Conservation (phyloP, 2,888 invertebrate species). For the Sarcophaga variegata region DNA sequence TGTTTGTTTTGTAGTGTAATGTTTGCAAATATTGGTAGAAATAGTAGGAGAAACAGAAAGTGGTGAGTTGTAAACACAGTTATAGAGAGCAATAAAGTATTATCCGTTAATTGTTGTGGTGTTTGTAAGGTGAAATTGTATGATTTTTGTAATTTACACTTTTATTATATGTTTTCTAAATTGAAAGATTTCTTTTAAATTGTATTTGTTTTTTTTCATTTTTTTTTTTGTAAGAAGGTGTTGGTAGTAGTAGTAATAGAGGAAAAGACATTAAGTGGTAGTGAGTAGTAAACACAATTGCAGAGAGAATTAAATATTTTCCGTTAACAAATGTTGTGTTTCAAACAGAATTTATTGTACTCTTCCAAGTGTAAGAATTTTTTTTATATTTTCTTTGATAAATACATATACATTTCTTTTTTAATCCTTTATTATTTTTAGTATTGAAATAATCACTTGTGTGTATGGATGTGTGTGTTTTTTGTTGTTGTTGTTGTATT, state of each 20-base stretch:
- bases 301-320: not conserved
- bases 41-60: not conserved
- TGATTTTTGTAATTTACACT: conserved; percentile 8
- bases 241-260: not conserved
- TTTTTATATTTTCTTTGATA: conserved; percentile 38
- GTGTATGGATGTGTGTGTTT: conserved; percentile 9
- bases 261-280: not conserved
- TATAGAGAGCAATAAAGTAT: not conserved
- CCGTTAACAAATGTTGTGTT: no score
- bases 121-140: not conserved
- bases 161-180: not conserved
- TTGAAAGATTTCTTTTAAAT: not conserved
- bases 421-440: conserved; percentile 43
- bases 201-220: conserved; percentile 23
- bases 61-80: conserved; percentile 8
- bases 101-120: not conserved
- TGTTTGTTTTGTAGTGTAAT: conserved; percentile 2
- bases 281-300: conserved; percentile 38
- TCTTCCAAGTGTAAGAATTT: not conserved
- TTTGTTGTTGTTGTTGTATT: conserved; percentile 53
- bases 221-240: conserved; percentile 25
- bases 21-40: not conserved
- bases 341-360: not conserved
- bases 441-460: conserved; percentile 16
- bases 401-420: conserved; percentile 14